Conservation (phyloP, 2,888 invertebrate species). For the Hypomecis punctinalis region DNA sequence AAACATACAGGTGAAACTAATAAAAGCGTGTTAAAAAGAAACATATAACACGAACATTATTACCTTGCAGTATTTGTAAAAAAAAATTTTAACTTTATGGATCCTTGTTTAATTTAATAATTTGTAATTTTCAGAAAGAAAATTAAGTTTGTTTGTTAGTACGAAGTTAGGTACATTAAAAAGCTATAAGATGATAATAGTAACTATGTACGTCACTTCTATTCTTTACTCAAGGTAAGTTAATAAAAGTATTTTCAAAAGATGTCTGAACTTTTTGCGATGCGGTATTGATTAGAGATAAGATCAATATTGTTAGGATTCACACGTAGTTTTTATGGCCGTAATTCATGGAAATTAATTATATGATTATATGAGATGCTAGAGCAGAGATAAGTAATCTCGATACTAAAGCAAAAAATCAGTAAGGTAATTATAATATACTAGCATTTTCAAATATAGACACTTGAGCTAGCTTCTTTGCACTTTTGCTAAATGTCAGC, state of each 20-base stretch:
- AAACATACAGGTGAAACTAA: no score
- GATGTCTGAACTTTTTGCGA: constrained; percentile 27
- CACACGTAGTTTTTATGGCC: constrained; percentile 8
- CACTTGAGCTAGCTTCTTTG: no score
- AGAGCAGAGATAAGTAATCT: neutral
- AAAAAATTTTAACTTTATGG: no score
- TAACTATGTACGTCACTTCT: neutral
- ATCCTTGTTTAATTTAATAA: no score
- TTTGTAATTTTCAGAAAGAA: no score
- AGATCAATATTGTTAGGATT: constrained; percentile 26
- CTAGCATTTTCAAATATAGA: neutral
- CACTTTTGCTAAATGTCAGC: no score
- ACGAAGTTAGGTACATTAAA: neutral
- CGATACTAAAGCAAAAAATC: neutral
- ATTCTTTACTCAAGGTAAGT: constrained; percentile 14
- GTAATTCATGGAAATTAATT: constrained; percentile 10
- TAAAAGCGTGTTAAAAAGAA: no score
- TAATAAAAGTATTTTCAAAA: neutral
- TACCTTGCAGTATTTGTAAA: no score
- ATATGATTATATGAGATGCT: constrained; percentile 5
- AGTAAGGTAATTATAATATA: neutral
- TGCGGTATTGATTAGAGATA: constrained; percentile 36
- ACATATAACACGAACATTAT: no score
- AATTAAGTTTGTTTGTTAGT: neutral
- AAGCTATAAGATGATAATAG: constrained; percentile 12